Base-by-base conservation (phyloP, 2,113 vertebrate genomes). In the Sinocyclocheilus anophthalmus region DNA sequence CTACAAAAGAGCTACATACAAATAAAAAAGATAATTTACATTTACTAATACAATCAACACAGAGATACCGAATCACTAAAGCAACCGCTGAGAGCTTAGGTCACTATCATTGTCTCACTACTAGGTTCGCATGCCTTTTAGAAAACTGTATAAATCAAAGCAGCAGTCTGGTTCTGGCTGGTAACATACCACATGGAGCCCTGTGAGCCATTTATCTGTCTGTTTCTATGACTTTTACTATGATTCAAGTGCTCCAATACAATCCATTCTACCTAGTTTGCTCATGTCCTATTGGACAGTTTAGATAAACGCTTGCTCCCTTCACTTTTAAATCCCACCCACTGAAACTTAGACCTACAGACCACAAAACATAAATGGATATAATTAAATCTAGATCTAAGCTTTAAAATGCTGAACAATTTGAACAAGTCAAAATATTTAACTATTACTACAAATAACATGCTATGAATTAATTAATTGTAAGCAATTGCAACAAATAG, bases 171-270 rank as follows among this genome's bases (percentile, higher is more conserved):
- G 65, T 30, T 50, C 33, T 22, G 53, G 30, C 13, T 77, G 4
- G 30, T 16, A 59, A 70, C 78, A 86, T 86, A 73, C 85, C 85
- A 65, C 69, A 72, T 16, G 85, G 85, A 86, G 85, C 85, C 85
- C 67, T 3, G 42, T 75, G 11, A 45, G 67, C 75, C 55, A 86
- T 86, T 86, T 76, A 82, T 86, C 85, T 86, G 85, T 86, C 85
- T 86, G 78, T 86, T 82, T 76, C 78, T 72, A 65, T 75, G 85
- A 86, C 69, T n/a, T 55, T 75, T 57, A 63, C 63, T 33, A 30
- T 48, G 55, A 20, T 57, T 8, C 42, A 45, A 81, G 67, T 30
- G 37, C n/a, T 61, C 77, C 18, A 81, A 57, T 65, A 81, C 67
- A 57, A n/a, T 8, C 39, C n/a, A 53, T 63, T 53, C 77, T 33